Base-by-base conservation (phyloP, 2,113 vertebrate genomes). In the Sinocyclocheilus maitianheensis region DNA sequence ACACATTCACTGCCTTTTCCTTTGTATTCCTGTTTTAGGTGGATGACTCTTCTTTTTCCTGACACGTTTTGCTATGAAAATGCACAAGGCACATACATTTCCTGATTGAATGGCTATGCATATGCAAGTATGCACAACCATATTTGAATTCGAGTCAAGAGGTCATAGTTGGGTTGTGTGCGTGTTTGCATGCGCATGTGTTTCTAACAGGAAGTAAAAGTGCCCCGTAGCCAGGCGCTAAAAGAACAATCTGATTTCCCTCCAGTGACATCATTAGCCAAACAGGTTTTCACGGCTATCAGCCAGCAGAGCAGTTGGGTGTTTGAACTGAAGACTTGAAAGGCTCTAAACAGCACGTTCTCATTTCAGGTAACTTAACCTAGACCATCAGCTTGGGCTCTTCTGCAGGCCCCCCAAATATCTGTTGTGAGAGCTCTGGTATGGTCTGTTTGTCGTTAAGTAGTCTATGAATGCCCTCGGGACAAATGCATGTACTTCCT, bases 371-470 rank as follows among this genome's bases (percentile, higher is more conserved):
- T 94, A 95, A 96, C 93, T 91, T 93, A 94, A 94, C 91, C 93
- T 94, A 92, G 90, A 92, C 91, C 84, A 91, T 92, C 89, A 85
- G 92, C 88, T 92, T 89, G 88, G 87, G 81, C 89, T 93, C 84
- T 85, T 84, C 90, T 91, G 89, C 90, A 91, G 91, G 89, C 88
- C 89, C 89, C 58, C 86, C 88, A 91, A 81, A 91, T 93, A 93
- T 91, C 92, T 94, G 92, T 94, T 93, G 93, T 92, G 90, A 92
- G 90, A 91, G 90, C 91, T 91, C 89, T 48, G 89, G 37, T 89
- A 92, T 51, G 91, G 94, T 94, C 94, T 96, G 95, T 92, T 95
- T 94, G 92, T 94, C 88, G 90, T 96, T 96, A 95, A 92, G 91
- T 90, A 85, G 90, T 87, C 92, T 89, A 90, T 91, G 91, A 87